Conservation (phyloP, 1,140 invertebrate genomes). For the Scaptomyza hsui region DNA sequence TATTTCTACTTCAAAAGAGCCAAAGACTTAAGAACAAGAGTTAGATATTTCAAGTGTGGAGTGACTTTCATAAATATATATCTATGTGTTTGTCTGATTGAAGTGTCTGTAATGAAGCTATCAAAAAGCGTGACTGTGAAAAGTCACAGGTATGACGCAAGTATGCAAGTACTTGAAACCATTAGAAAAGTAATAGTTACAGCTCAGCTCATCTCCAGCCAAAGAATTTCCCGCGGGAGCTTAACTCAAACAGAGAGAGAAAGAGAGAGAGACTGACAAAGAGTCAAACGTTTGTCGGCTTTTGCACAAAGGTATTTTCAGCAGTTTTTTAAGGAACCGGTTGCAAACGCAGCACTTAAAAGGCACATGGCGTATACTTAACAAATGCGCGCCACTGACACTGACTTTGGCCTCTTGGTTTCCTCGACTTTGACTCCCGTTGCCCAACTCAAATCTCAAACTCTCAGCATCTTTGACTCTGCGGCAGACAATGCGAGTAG, state of each 20-base stretch:
- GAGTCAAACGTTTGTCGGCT: conserved; percentile 54
- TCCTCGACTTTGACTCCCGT: conserved; percentile 5
- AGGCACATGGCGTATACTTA: conserved; percentile 78
- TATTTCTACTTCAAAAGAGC: not conserved
- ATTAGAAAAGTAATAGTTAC: not conserved
- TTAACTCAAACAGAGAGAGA: not conserved
- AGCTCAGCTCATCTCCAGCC: not conserved
- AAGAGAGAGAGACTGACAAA: conserved; percentile 27
- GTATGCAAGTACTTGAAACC: conserved; percentile 11
- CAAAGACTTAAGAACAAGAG: not conserved
- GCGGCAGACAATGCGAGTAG: conserved; percentile 61
- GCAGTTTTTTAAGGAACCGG: conserved; percentile 57
- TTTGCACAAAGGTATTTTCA: conserved; percentile 40
- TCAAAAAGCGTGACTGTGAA: conserved; percentile 19
- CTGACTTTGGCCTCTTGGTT: conserved; percentile 47
- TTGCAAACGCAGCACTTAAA: conserved; percentile 66
- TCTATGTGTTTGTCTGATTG: conserved; percentile 4
- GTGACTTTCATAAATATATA: conserved; percentile 23
- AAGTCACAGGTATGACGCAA: conserved; percentile 1
- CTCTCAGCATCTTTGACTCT: conserved; percentile 7
- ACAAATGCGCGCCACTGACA: conserved; percentile 71
- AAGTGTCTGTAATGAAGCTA: conserved; percentile 15
- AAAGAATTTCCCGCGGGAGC: conserved; percentile 43
- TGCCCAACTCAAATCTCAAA: not conserved
- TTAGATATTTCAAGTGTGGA: conserved; percentile 17